Conservation (phyloP, 2,113 vertebrate species). For the Bubo bubo region DNA sequence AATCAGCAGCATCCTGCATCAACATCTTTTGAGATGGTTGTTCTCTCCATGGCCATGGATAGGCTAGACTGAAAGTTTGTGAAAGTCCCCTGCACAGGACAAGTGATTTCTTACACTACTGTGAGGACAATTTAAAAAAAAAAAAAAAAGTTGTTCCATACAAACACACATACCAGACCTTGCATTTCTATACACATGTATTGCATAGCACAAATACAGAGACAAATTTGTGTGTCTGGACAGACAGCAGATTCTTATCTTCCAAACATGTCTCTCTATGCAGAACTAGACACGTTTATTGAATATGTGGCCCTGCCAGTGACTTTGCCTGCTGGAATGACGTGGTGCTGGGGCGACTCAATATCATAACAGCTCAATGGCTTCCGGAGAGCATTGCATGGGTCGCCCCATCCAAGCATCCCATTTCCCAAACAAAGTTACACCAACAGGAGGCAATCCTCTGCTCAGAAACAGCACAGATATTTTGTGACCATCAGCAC, state of each 20-base stretch:
- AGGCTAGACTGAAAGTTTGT: background rate
- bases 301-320: background rate
- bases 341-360: background rate
- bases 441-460: background rate
- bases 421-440: accelerated
- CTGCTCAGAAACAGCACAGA: background rate
- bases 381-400: accelerated
- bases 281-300: background rate
- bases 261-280: background rate
- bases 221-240: background rate
- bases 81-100: background rate
- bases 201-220: background rate
- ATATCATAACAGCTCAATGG: accelerated
- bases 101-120: background rate
- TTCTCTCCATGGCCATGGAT: background rate
- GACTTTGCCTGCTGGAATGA: background rate
- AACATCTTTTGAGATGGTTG: background rate
- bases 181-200: background rate
- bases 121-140: background rate
- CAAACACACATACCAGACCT: background rate
- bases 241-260: background rate
- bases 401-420: background rate
- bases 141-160: background rate
- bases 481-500: background rate
- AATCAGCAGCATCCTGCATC: background rate